Percentiles rank a stretch among this genome's conserved stretches.
Evolutionary conservation across 2,888 invertebrate genomes (phyloP).

Genomic region (Agrotis puta): DNA sequence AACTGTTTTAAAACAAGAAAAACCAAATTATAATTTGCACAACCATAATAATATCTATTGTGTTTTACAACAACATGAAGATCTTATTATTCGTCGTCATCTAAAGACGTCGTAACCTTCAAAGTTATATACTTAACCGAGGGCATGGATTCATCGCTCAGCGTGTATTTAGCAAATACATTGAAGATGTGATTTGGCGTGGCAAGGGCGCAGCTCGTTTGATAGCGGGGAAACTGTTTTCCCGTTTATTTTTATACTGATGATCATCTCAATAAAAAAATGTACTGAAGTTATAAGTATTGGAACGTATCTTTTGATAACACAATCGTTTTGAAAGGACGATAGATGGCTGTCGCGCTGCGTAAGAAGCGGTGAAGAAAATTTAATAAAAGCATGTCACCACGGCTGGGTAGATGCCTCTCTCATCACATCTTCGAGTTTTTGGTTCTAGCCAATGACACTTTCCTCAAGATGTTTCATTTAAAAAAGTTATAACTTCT

Average conservation of each 20-base stretch:
- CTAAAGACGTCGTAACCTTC: slow-evolving; percentile 22
- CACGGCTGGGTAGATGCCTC: no score
- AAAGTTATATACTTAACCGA: slow-evolving; percentile 25
- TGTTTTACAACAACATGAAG: neutral
- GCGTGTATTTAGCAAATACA: neutral
- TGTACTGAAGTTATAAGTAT: neutral
- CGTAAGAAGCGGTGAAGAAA: no score
- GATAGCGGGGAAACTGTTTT: slow-evolving; percentile 4
- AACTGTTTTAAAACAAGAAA: neutral
- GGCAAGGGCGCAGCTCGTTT: neutral
- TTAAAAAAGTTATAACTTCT: no score
- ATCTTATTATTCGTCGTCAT: neutral
- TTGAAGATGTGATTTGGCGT: neutral
- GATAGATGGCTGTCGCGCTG: no score
- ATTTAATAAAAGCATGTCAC: no score
- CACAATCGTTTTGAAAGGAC: no score
- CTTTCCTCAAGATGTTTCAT: no score
- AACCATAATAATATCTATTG: neutral
- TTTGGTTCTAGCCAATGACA: no score
- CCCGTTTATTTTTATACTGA: neutral
- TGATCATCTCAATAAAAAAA: neutral
- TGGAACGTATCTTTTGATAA: no score
- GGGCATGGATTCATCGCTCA: slow-evolving; percentile 6
- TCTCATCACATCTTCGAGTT: no score
- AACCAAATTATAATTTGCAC: neutral